phyloP scores from a whole-genome alignment of 2,888 invertebrate species.

The Himalopsyche kuldschensis region DNA sequence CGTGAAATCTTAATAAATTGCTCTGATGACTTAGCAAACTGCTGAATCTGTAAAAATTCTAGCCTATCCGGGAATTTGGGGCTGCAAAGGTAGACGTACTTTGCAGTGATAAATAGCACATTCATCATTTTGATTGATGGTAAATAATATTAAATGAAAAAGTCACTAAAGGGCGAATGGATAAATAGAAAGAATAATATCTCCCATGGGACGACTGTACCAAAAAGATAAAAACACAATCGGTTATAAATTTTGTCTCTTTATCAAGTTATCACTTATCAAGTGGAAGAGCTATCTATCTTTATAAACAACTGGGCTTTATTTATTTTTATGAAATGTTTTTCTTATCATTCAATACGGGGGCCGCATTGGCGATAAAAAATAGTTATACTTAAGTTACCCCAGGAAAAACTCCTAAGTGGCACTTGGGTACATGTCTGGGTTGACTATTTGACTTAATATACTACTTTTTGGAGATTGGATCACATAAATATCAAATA shows the following conservation, averaged over 20 bases:
- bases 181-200: not conserved
- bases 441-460: no score
- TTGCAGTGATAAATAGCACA: not conserved
- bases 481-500: no score
- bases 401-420: no score
- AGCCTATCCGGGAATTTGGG: not conserved
- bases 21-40: not conserved
- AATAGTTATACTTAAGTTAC: no score
- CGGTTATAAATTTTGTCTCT: not conserved
- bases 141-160: not conserved
- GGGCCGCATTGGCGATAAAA: no score
- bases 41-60: not conserved
- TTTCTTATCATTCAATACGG: no score
- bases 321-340: not conserved
- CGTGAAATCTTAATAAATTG: no score
- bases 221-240: not conserved
- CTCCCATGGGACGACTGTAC: not conserved
- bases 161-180: not conserved
- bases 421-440: no score
- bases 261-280: not conserved
- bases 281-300: not conserved
- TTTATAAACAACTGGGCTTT: not conserved
- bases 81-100: not conserved
- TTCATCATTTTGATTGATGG: not conserved
- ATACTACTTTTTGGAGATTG: no score